Percentiles rank a stretch among this genome's conserved stretches.
phyloP scores from a whole-genome alignment of 2,888 invertebrate genomes.

The Eupeodes latifasciatus region DNA sequence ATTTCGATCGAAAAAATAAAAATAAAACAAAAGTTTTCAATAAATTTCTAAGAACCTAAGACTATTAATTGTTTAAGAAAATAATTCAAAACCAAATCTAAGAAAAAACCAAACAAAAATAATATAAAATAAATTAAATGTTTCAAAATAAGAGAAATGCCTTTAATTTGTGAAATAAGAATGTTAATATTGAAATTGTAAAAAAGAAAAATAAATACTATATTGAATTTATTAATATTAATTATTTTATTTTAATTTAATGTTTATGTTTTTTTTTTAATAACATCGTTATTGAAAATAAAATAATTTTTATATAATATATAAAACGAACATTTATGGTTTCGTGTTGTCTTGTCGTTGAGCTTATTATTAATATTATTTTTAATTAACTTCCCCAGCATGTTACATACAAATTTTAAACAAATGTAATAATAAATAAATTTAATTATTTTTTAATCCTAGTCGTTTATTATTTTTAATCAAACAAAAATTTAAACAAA shows the following conservation, averaged over 20 bases:
- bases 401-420: background rate
- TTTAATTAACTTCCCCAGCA: background rate
- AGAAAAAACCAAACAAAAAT: slow-evolving; percentile 32
- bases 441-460: slow-evolving; percentile 3
- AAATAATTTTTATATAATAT: slow-evolving; percentile 22
- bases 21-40: slow-evolving; percentile 62
- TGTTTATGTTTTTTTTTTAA: slow-evolving; percentile 1
- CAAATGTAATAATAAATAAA: background rate
- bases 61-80: slow-evolving; percentile 65
- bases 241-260: background rate
- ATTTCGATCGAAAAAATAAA: slow-evolving; percentile 51
- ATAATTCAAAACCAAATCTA: slow-evolving; percentile 51
- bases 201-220: slow-evolving; percentile 8
- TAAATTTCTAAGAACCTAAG: slow-evolving; percentile 69
- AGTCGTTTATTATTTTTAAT: slow-evolving; percentile 37
- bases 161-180: slow-evolving; percentile 65
- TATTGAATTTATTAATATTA: slow-evolving; percentile 5
- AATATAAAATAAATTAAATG: slow-evolving; percentile 51
- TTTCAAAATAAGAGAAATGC: slow-evolving; percentile 54
- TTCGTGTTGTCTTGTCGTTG: slow-evolving; percentile 26
- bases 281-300: background rate
- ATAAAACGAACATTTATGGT: slow-evolving; percentile 6
- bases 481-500: too few relatives aligned
- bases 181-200: slow-evolving; percentile 36
- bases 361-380: slow-evolving; percentile 27